Conservation (phyloP, 1,140 invertebrate genomes). For the Panagrolaimus sp. region DNA sequence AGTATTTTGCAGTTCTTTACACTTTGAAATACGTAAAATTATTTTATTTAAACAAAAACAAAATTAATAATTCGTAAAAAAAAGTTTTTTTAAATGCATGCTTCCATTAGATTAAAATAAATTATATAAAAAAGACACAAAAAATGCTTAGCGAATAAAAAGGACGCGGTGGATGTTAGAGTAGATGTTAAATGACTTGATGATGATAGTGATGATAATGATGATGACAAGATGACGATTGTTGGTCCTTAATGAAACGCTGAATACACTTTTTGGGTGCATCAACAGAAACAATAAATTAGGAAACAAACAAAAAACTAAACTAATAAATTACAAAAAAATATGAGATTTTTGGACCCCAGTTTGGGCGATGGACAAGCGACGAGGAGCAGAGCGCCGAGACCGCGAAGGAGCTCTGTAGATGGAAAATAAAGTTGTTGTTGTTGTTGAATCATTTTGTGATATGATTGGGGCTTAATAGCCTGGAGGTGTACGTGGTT, state of each 20-base stretch:
- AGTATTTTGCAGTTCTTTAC: no score
- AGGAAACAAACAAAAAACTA: neutral
- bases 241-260: neutral
- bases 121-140: constrained; percentile 11
- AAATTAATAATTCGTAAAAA: neutral
- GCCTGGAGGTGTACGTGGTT: constrained; percentile 54
- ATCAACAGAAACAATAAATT: constrained; percentile 12
- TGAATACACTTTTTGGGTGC: neutral
- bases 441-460: neutral
- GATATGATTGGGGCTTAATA: constrained; percentile 36
- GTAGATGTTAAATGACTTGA: neutral
- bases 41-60: no score
- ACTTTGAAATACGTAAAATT: no score
- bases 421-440: neutral
- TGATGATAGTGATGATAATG: constrained; percentile 11
- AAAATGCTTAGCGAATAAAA: neutral
- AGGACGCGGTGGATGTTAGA: neutral
- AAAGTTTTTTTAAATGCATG: neutral
- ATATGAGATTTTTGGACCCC: constrained; percentile 8
- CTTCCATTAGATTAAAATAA: constrained; percentile 9
- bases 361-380: constrained; percentile 15
- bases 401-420: constrained; percentile 5
- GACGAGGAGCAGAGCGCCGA: constrained; percentile 15
- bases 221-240: constrained; percentile 8
- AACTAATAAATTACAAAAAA: constrained; percentile 6